phyloP scores from a whole-genome alignment of 2,888 invertebrate species.

The Drosophila diplacantha region DNA sequence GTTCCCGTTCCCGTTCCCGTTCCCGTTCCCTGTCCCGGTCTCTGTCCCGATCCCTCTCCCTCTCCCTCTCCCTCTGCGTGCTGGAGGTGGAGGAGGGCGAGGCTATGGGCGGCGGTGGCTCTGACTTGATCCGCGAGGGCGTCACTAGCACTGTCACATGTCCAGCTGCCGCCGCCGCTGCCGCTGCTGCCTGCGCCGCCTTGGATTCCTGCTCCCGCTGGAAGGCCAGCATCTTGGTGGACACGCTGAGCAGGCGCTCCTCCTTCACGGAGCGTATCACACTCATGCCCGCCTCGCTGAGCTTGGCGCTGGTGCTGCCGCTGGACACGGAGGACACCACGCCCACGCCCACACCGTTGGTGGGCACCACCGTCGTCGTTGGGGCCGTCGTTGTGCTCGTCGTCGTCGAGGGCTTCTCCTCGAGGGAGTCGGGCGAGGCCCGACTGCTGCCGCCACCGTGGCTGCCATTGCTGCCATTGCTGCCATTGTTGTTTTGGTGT shows the following conservation, averaged over 20 bases:
- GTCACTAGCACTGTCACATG: constrained; percentile 79
- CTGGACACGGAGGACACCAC: constrained; percentile 40
- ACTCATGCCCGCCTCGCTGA: constrained; percentile 67
- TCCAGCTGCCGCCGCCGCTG: constrained; percentile 55
- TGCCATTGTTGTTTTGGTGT: constrained; percentile 75
- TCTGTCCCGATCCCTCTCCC: constrained; percentile 44
- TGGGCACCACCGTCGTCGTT: constrained; percentile 50
- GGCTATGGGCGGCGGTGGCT: constrained; percentile 67
- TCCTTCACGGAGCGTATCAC: constrained; percentile 78
- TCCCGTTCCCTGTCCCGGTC: constrained; percentile 35
- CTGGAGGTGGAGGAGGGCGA: constrained; percentile 64
- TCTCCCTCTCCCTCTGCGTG: constrained; percentile 68
- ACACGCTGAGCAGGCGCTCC: constrained; percentile 76
- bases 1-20: constrained; percentile 17
- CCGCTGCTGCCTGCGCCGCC: constrained; percentile 49
- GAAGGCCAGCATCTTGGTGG: constrained; percentile 75
- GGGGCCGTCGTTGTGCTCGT: constrained; percentile 54
- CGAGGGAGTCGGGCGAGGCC: constrained; percentile 77
- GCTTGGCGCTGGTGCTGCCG: constrained; percentile 22
- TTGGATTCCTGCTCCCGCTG: constrained; percentile 68
- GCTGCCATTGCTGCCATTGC: constrained; percentile 57
- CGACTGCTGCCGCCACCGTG: constrained; percentile 70
- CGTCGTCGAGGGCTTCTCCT: constrained; percentile 76
- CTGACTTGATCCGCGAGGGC: constrained; percentile 78
- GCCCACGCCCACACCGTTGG: constrained; percentile 73